Evolutionary conservation across 2,888 invertebrate genomes (phyloP).

Genomic region (Panorpa germanica): DNA sequence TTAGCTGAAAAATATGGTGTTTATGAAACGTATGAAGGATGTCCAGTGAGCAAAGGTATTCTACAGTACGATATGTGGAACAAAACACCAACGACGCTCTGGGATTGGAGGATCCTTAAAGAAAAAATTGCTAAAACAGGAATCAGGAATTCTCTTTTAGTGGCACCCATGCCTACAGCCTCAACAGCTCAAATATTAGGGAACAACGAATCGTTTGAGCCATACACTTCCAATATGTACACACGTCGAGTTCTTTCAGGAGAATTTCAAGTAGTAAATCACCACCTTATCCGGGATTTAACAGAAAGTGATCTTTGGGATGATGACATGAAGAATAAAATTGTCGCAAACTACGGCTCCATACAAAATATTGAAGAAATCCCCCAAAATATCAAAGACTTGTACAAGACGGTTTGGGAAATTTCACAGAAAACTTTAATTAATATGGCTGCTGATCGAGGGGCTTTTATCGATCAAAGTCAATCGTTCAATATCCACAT

Average conservation of each 20-base stretch:
- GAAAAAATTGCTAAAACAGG: constrained; percentile 74
- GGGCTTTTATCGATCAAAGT: constrained; percentile 96
- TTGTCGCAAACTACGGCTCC: constrained; percentile 83
- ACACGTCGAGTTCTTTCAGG: constrained; percentile 85
- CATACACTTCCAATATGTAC: constrained; percentile 96
- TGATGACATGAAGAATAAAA: constrained; percentile 86
- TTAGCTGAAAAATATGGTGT: constrained; percentile 66
- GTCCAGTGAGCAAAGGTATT: constrained; percentile 87
- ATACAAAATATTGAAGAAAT: constrained; percentile 74
- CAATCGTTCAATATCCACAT: constrained; percentile 97
- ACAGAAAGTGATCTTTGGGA: constrained; percentile 85
- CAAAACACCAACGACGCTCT: constrained; percentile 66
- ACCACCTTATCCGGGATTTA: constrained; percentile 83
- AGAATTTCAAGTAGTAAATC: constrained; percentile 92
- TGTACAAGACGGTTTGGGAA: constrained; percentile 97
- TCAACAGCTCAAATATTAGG: constrained; percentile 98
- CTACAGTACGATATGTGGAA: constrained; percentile 98
- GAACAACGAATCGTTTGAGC: constrained; percentile 96
- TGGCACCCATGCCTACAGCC: constrained; percentile 98
- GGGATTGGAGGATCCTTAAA: constrained; percentile 78
- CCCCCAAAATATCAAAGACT: constrained; percentile 62
- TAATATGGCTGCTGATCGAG: constrained; percentile 95
- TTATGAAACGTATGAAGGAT: constrained; percentile 82
- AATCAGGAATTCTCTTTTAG: constrained; percentile 75
- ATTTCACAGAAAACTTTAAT: constrained; percentile 82